Conservation (phyloP, 2,888 invertebrate genomes). For the Platycheirus rosarum region DNA sequence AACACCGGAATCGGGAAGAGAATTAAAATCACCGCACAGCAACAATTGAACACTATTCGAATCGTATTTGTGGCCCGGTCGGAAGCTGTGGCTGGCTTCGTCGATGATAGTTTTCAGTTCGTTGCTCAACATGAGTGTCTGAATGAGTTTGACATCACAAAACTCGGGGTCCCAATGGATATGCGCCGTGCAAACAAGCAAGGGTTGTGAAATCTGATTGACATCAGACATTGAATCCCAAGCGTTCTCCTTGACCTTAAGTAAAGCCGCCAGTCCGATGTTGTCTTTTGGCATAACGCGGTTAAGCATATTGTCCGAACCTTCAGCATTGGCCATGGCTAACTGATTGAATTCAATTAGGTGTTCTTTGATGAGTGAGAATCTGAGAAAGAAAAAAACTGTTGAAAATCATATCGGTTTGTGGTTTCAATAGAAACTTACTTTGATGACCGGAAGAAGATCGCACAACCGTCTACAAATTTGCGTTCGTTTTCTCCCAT, state of each 20-base stretch:
- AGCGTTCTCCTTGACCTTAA: conserved; percentile 96
- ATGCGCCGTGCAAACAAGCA: conserved; percentile 98
- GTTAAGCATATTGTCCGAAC: conserved; percentile 98
- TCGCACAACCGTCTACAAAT: conserved; percentile 99
- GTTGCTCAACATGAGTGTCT: conserved; percentile 99
- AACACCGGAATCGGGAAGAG: conserved; percentile 98
- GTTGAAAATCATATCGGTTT: no score
- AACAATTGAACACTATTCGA: conserved; percentile 93
- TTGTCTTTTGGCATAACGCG: conserved; percentile 99
- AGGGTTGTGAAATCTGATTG: conserved; percentile 90
- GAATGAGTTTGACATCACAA: conserved; percentile 99
- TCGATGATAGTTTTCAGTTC: conserved; percentile 95
- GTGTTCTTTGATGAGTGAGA: conserved; percentile 96
- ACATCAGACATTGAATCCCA: conserved; percentile 94
- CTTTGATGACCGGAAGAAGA: conserved; percentile 97
- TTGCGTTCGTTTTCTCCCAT: conserved; percentile 98
- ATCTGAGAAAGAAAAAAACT: conserved; percentile 85
- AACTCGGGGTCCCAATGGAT: conserved; percentile 99
- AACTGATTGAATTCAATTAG: conserved; percentile 99
- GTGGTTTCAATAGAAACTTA: no score
- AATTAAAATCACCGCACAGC: conserved; percentile 99
- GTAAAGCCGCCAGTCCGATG: conserved; percentile 96
- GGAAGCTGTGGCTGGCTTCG: conserved; percentile 91
- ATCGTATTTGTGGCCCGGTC: conserved; percentile 88
- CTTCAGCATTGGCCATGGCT: conserved; percentile 99